Evolutionary conservation across 2,797 vertebrate species (phyloP).

Genomic region (Lemur catta): DNA sequence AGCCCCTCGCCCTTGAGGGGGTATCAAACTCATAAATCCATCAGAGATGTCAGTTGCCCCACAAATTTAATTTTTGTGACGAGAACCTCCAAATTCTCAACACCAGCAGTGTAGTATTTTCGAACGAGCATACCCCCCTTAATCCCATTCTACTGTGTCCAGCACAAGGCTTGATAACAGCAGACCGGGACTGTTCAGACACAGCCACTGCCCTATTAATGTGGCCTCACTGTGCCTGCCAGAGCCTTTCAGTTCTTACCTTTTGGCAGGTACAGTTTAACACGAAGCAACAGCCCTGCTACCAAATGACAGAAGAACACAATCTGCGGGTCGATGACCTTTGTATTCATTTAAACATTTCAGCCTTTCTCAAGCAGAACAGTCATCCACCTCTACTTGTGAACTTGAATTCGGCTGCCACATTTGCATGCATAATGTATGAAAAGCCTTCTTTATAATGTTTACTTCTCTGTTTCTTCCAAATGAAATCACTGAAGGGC

Average conservation of each 20-base stretch:
- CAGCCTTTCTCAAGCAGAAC: constrained; percentile 68
- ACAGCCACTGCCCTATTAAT: background rate
- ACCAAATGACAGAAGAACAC: constrained; percentile 54
- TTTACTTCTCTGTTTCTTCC: constrained; percentile 76
- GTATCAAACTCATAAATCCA: background rate
- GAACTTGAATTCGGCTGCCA: constrained; percentile 53
- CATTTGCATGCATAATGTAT: constrained; percentile 78
- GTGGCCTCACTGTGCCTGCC: background rate
- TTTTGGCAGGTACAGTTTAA: constrained; percentile 56
- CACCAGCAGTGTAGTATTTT: background rate
- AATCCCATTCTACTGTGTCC: background rate
- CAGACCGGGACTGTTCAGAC: background rate
- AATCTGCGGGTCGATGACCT: constrained; percentile 62
- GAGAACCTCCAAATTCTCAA: background rate
- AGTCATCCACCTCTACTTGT: constrained; percentile 46
- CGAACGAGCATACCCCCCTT: background rate
- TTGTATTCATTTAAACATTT: constrained; percentile 68
- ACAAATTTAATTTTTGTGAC: background rate
- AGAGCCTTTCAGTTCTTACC: background rate
- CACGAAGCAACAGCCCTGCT: background rate
- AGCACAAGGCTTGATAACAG: background rate
- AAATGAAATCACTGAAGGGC: constrained; percentile 78
- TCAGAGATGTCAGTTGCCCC: background rate
- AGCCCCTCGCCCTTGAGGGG: background rate
- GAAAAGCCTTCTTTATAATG: constrained; percentile 68